A percentile compares a stretch with the other conserved stretches of the same genome.
phyloP scores from a whole-genome alignment of 1,140 invertebrate species.

The Glomeris maerens region DNA sequence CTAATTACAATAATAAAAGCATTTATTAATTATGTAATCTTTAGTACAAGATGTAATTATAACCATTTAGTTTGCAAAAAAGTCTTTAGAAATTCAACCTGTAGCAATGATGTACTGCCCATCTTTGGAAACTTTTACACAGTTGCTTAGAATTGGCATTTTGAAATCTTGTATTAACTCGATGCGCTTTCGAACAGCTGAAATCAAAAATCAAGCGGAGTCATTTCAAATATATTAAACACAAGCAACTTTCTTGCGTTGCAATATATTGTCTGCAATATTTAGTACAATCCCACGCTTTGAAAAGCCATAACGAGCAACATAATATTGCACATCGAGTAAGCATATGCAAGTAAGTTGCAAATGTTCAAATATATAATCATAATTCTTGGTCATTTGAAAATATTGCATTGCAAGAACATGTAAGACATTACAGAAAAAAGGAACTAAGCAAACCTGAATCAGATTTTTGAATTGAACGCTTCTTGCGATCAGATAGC shows the following conservation, averaged over 20 bases:
- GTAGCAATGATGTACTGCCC: constrained; percentile 82
- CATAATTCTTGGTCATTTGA: constrained; percentile 75
- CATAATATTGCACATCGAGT: too few species aligned
- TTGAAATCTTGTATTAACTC: constrained; percentile 98
- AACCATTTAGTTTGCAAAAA: constrained; percentile 2
- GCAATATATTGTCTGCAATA: background rate
- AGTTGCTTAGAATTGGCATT: constrained; percentile 86
- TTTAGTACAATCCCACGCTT: background rate
- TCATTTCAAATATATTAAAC: background rate
- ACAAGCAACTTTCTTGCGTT: background rate
- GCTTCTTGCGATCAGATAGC: constrained; percentile 29
- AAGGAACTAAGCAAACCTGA: background rate
- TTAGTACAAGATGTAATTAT: constrained; percentile 9
- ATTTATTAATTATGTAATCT: constrained; percentile 7
- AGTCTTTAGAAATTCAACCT: constrained; percentile 22
- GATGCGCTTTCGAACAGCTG: constrained; percentile 69
- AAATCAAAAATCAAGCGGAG: background rate
- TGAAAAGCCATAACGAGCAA: background rate
- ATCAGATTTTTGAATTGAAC: background rate
- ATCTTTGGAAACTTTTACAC: constrained; percentile 75
- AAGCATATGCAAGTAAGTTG: too few species aligned
- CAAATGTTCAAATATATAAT: constrained; percentile 5
- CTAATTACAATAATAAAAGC: constrained; percentile 27
- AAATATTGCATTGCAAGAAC: too few species aligned
- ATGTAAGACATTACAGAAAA: constrained; percentile 73